Base-by-base conservation (phyloP, 1,140 invertebrate species). In the Papilio xuthus region DNA sequence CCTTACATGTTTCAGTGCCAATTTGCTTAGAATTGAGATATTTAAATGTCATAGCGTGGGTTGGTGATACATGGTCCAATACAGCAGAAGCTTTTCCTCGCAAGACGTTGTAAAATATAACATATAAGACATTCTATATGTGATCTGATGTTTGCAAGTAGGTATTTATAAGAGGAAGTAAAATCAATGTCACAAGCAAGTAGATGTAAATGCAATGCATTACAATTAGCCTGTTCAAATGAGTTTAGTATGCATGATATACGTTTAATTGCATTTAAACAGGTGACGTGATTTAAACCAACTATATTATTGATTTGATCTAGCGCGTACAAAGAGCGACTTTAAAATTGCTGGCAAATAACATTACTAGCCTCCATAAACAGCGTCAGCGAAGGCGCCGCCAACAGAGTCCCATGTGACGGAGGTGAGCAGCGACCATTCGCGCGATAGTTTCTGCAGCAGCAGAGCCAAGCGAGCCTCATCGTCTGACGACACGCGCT, bases 391-490 rank as follows among this genome's bases (percentile, higher is more conserved):
- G 77, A 96, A 95, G 0, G 95, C 90, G 10, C 95, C 94, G 1
- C 95, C 95, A 9, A 95, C 91, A 53, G 93, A 93, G 82, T 95
- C 96, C 96, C 96, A 96, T 0, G 96, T 96, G 44, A 97, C 95
- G 78, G 96, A 97, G 78, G 95, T 96, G 70, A 97, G 89, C 6
- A 96, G 94, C n/a, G 96, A 96, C 96, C 96, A 97, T 91, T 97
- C 96, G 75, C 95, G 92, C 32, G 96, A 97, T 37, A 96, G 89
- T 92, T 96, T 97, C 88, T 97, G 95, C 67, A 96, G 92, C 79
- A 95, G 95, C 63, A 96, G 94, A 77, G 95, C 95, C 53, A 97
- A 90, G 77, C 96, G 93, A 69, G 94, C 93, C 53, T 96, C 96
- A 87, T 97, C 96, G 82, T 96, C 96, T 63, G 96, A 95, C 0